These are phyloP conservation scores for Triplophysa tibetana DNA, from an alignment of 2,113 vertebrate species.

Conservation along the genomic window DNA sequence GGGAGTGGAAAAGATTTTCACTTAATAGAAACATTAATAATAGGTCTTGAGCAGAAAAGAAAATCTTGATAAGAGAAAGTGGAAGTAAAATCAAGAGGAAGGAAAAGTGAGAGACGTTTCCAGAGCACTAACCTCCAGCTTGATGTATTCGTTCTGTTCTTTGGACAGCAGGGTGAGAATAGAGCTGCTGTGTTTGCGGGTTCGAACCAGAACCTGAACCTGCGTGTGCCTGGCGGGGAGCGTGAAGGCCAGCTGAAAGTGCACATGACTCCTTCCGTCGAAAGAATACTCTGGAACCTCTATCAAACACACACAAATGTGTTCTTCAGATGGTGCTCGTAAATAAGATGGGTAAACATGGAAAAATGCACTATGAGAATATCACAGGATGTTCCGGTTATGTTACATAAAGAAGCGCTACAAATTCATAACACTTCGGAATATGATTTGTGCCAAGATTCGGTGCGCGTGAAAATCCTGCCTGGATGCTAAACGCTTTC, in stretches of 20 bases:
- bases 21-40: neutral
- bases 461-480: slow-evolving; percentile 33
- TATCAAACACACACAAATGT: slow-evolving; percentile 59
- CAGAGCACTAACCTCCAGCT: slow-evolving; percentile 77
- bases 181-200: slow-evolving; percentile 77
- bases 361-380: slow-evolving; percentile 13
- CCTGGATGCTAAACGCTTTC: slow-evolving; percentile 9
- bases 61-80: neutral
- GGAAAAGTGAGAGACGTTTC: slow-evolving; percentile 1
- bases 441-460: slow-evolving; percentile 31
- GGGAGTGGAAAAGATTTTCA: neutral
- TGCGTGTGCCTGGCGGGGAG: slow-evolving; percentile 73
- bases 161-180: slow-evolving; percentile 76
- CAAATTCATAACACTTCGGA: slow-evolving; percentile 30
- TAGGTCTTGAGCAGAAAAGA: neutral
- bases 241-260: slow-evolving; percentile 71
- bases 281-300: slow-evolving; percentile 80
- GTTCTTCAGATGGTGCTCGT: slow-evolving; percentile 5
- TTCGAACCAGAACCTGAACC: slow-evolving; percentile 80
- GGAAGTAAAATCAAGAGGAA: neutral
- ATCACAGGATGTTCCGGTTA: slow-evolving; percentile 17
- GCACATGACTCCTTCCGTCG: slow-evolving; percentile 77
- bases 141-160: slow-evolving; percentile 79
- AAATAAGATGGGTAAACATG: slow-evolving; percentile 25
- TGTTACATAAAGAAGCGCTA: slow-evolving; percentile 32